Conservation (phyloP, 2,113 vertebrate species). For the Brienomyrus brachyistius region DNA sequence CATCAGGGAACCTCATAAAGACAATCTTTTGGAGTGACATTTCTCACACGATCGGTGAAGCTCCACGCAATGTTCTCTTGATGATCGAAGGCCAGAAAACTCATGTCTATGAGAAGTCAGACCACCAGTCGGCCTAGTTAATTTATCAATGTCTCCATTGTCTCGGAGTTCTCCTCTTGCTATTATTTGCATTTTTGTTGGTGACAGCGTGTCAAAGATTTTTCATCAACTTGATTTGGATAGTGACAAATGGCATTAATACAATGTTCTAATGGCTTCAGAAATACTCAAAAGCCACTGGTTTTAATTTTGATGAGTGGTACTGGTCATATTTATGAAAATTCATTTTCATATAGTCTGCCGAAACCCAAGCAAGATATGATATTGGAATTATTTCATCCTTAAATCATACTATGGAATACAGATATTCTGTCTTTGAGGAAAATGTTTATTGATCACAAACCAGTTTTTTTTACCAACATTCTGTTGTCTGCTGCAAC, state of each 20-base stretch:
- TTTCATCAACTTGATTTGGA: background rate
- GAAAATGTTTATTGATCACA: background rate
- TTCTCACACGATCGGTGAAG: background rate
- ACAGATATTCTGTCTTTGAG: background rate
- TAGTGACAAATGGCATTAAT: background rate
- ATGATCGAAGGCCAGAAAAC: background rate
- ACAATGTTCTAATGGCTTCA: background rate
- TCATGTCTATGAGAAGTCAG: background rate
- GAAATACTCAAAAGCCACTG: background rate
- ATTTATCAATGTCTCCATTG: background rate
- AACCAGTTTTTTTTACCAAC: background rate
- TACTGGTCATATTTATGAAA: background rate
- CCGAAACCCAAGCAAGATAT: background rate
- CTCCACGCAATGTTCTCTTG: background rate
- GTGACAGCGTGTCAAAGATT: background rate
- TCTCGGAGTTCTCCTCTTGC: background rate
- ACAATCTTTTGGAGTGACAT: background rate
- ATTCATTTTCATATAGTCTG: background rate
- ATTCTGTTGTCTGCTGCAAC: background rate
- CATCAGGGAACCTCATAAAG: background rate
- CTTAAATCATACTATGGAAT: background rate
- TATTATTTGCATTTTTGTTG: background rate
- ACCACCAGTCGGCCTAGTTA: background rate
- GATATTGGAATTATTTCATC: background rate
- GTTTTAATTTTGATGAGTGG: background rate